phyloP scores from a whole-genome alignment of 2,113 vertebrate species.

The Herpailurus yagouaroundi region DNA sequence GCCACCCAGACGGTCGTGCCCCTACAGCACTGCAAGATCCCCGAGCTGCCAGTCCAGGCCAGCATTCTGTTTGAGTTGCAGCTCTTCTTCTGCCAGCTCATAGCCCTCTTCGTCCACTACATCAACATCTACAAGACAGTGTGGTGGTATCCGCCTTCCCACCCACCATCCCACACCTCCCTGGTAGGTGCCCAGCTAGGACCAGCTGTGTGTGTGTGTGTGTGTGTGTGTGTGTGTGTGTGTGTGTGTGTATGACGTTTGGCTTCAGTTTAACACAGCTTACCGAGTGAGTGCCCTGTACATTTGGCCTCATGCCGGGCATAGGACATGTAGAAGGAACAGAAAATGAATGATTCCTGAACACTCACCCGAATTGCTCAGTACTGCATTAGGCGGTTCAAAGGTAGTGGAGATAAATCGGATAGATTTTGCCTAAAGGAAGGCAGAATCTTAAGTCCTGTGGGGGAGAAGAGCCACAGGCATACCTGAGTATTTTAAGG shows the following conservation, averaged over 20 bases:
- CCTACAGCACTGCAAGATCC: constrained; percentile 97
- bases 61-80: constrained; percentile 96
- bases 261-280: constrained; percentile 42
- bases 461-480: background rate
- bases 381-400: background rate
- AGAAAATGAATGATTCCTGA: background rate
- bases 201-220: background rate
- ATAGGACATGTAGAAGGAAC: background rate
- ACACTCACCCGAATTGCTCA: background rate
- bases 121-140: constrained; percentile 99
- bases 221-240: background rate
- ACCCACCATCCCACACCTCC: constrained; percentile 96
- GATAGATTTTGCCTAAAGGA: constrained; percentile 24
- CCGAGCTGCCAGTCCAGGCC: constrained; percentile 94
- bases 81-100: constrained; percentile 97
- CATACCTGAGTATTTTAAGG: background rate
- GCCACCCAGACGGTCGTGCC: constrained; percentile 96
- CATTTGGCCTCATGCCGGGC: background rate
- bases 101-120: constrained; percentile 98
- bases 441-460: background rate
- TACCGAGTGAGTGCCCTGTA: background rate
- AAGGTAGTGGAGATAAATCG: background rate
- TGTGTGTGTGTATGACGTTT: background rate
- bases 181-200: constrained; percentile 88
- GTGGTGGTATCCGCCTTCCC: constrained; percentile 98